Evolutionary conservation across 1,140 invertebrate species (phyloP), one percentile per base, ranked within the genome.

Genomic region (Lutraria rhynchaena): DNA sequence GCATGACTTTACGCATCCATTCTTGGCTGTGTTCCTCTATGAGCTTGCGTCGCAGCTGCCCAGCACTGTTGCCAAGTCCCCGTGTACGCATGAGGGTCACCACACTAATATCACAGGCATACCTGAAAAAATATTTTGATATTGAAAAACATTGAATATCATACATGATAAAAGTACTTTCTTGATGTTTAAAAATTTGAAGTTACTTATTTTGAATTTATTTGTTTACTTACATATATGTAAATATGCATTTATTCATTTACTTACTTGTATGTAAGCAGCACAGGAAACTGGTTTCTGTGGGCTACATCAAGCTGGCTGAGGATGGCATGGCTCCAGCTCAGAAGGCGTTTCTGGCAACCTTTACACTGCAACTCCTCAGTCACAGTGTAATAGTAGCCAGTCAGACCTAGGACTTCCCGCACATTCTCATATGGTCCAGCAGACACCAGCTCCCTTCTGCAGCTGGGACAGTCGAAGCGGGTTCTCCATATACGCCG

Each of bases 61-160:
- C 22, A 13, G 82, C 49, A 22, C 74, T 67, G 57, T 83, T 80
- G 3, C 82, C 82, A 17, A 71, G 44, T n/a, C 65, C 65, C 19
- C 65, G 19, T n/a, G n/a, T n/a, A n/a, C n/a, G n/a, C n/a, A n/a
- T n/a, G n/a, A n/a, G n/a, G n/a, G n/a, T n/a, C n/a, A n/a, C n/a
- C n/a, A n/a, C n/a, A n/a, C n/a, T n/a, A n/a, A n/a, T n/a, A n/a
- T n/a, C n/a, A n/a, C n/a, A n/a, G n/a, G n/a, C n/a, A n/a, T n/a
- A n/a, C n/a, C n/a, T n/a, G n/a, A n/a, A n/a, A n/a, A n/a, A n/a
- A n/a, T n/a, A n/a, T n/a, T n/a, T n/a, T n/a, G n/a, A n/a, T n/a
- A n/a, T n/a, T n/a, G n/a, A n/a, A n/a, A n/a, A n/a, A n/a, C n/a
- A n/a, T n/a, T n/a, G n/a, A n/a, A n/a, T n/a, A n/a, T n/a, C n/a